A percentile compares a stretch with the other conserved stretches of the same genome.
Evolutionary conservation across 2,113 vertebrate genomes (phyloP).

Genomic region (Pagrus major): DNA sequence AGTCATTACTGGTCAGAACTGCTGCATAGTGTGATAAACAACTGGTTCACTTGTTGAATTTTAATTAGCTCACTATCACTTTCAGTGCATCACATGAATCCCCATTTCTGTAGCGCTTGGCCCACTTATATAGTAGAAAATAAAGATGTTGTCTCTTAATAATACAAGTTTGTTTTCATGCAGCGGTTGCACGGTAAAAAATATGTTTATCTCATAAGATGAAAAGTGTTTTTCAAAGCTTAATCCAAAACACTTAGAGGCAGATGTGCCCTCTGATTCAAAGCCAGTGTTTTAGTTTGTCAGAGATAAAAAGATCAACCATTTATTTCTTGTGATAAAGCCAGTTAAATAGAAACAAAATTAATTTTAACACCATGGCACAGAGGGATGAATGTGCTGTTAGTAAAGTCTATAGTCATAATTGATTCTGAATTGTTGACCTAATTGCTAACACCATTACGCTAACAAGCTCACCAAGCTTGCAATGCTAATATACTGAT

Average conservation of each 20-base stretch:
- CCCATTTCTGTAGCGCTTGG: neutral
- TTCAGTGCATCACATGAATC: neutral
- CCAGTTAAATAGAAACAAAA: too few species aligned
- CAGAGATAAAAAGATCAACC: neutral
- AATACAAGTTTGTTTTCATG: neutral
- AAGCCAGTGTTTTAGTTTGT: constrained; percentile 7
- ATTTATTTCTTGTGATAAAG: neutral
- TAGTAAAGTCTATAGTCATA: too few species aligned
- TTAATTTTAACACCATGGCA: too few species aligned
- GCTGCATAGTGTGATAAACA: constrained; percentile 1
- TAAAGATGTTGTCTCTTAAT: neutral
- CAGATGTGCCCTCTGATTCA: neutral
- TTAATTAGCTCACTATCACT: neutral
- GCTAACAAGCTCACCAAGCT: too few species aligned
- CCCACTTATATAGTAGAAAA: neutral
- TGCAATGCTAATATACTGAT: too few species aligned
- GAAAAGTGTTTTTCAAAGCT: neutral
- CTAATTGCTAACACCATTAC: too few species aligned
- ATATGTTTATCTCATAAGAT: neutral
- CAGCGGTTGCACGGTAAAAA: neutral
- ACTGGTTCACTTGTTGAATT: constrained; percentile 5
- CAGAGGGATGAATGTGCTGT: too few species aligned
- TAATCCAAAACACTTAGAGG: neutral
- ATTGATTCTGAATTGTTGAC: too few species aligned
- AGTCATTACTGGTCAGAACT: neutral